Conservation (phyloP, 2,888 invertebrate genomes). For the Machimus atricapillus region DNA sequence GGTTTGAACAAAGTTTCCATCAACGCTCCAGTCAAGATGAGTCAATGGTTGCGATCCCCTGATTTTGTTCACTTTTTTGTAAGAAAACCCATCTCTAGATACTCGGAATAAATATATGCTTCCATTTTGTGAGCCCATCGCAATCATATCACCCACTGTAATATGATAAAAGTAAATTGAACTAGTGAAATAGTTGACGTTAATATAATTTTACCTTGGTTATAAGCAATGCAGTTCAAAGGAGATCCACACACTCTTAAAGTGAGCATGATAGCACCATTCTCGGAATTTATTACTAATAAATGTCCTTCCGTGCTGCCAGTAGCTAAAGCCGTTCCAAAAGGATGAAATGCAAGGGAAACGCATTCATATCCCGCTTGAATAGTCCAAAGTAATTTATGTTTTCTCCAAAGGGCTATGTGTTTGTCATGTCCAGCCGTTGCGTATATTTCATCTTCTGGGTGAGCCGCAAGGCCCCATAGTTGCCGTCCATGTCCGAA, state of each 20-base stretch:
- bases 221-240: slow-evolving; percentile 84
- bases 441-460: slow-evolving; percentile 89
- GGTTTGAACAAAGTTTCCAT: slow-evolving; percentile 86
- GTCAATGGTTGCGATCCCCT: slow-evolving; percentile 84
- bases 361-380: slow-evolving; percentile 91
- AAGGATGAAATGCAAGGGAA: slow-evolving; percentile 85
- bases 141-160: slow-evolving; percentile 84
- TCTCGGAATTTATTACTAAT: slow-evolving; percentile 84
- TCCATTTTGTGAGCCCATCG: slow-evolving; percentile 91
- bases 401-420: slow-evolving; percentile 89
- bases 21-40: slow-evolving; percentile 91
- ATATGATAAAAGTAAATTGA: background rate
- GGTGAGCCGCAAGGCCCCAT: slow-evolving; percentile 88
- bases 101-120: slow-evolving; percentile 80
- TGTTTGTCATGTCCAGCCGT: slow-evolving; percentile 92
- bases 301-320: slow-evolving; percentile 91
- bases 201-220: slow-evolving; percentile 71
- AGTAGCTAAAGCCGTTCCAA: slow-evolving; percentile 84
- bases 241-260: slow-evolving; percentile 87
- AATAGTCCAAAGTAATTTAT: slow-evolving; percentile 85
- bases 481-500: slow-evolving; percentile 89
- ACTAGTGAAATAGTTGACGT: background rate
- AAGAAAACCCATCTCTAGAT: slow-evolving; percentile 87
- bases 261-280: slow-evolving; percentile 84
- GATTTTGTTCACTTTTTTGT: slow-evolving; percentile 88